Percentiles rank a stretch among this genome's conserved stretches.
These are phyloP conservation scores for Bradypodion pumilum DNA, from an alignment of 2,797 vertebrate species.

Conservation along the genomic window DNA sequence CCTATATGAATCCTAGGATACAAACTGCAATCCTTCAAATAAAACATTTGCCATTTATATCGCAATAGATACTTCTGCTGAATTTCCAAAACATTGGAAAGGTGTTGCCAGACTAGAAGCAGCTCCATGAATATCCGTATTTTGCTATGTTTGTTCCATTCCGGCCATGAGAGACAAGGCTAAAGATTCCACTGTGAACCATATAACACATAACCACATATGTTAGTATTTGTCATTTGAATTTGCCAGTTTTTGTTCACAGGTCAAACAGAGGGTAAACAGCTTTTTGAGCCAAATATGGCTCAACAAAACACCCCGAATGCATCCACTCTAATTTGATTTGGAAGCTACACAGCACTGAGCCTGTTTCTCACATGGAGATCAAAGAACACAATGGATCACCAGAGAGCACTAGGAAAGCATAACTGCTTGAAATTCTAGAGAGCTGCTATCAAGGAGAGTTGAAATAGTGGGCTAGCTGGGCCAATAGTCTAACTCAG, in stretches of 20 bases:
- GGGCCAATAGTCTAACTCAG: too few relatives aligned
- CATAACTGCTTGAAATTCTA: too few relatives aligned
- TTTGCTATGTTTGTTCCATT: constrained; percentile 85
- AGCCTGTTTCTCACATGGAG: too few relatives aligned
- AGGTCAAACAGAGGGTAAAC: not conserved
- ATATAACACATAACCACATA: constrained; percentile 42
- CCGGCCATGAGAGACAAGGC: constrained; percentile 97
- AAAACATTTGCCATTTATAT: not conserved
- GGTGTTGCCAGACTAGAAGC: constrained; percentile 11
- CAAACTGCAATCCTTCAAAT: not conserved
- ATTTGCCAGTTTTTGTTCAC: not conserved
- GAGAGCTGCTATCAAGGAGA: too few relatives aligned
- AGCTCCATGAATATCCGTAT: not conserved
- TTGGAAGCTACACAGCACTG: too few relatives aligned
- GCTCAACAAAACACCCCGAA: not conserved
- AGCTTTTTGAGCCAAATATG: not conserved
- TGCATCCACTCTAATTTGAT: too few relatives aligned
- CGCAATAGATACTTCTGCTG: not conserved
- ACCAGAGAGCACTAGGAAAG: too few relatives aligned
- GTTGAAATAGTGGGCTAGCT: too few relatives aligned
- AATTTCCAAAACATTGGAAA: constrained; percentile 40
- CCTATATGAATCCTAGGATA: constrained; percentile 18
- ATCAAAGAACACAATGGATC: too few relatives aligned
- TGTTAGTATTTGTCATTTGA: constrained; percentile 31
- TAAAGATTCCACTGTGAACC: constrained; percentile 91